Evolutionary conservation across 2,888 invertebrate species (phyloP), one percentile per base, ranked within the genome.

Genomic region (Lasioglossum leucozonium): DNA sequence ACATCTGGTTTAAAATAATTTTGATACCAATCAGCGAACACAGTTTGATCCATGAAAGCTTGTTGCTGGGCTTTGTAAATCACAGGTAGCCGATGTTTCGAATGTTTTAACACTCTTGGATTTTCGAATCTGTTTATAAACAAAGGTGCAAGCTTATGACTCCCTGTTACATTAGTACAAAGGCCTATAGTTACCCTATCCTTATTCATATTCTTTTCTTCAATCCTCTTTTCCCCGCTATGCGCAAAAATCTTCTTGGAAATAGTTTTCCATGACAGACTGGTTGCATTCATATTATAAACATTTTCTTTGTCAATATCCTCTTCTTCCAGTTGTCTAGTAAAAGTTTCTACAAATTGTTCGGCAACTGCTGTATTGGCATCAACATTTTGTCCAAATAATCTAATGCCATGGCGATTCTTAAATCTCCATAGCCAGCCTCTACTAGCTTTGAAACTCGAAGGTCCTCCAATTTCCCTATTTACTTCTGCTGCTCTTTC

Each of bases 391-490:
- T 72, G 72, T 22, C 44, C 37, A 47, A 69, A 69, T 69, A 69
- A 69, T 69, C 69, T 37, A n/a, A 78, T 72, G 3, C 55, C 47
- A 34, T 78, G 72, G 6, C 72, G 67, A 6, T 77, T 78, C 16
- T 78, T 78, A 16, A 72, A 78, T 16, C 55, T 72, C 72, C 72
- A 78, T 42, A 78, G 55, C 77, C 72, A 78, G 4, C 72, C 77
- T 58, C 72, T 78, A 8, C 77, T 72, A 3, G 77, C 77, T 42
- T 72, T 58, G 13, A 78, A 78, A 37, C 40, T 72, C 10, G 77
- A 78, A 18, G 72, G 42, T 34, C 72, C 77, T n/a, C 72, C 77
- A 26, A 72, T 72, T n/a, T 78, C 72, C 11, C 16, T 78, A 22
- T 78, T 72, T 22, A 78, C 26, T 18, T 78, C 77, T 58, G 40